Evolutionary conservation across 2,888 invertebrate species (phyloP), one percentile per base, ranked within the genome.

Genomic region (Leucania comma): DNA sequence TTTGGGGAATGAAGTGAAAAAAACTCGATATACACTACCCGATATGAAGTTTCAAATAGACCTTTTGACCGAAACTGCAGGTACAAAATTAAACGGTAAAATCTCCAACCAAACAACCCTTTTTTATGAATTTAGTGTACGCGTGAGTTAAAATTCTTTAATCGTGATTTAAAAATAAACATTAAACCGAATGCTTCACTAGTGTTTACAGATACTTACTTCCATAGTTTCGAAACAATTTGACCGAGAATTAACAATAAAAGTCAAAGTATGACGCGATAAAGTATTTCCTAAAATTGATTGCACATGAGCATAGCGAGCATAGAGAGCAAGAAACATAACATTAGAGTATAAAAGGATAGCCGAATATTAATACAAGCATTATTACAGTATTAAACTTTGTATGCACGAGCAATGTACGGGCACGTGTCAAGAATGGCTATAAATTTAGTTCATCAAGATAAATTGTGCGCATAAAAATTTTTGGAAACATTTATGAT

Each of bases 101-200:
- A 4, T 54, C 5, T 29, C 3, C 22, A 42, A 12, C 22, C 9
- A 53, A 42, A 78, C 9, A 42, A 62, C 24, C 20, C 35, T 78
- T 58, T 74, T 77, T 77, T 56, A 26, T 26, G 8, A 12, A 42
- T 32, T 38, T 12, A n/a, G 9, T 24, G 22, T 46, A 56, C 53
- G 54, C 35, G 10, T 17, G 46, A 48, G 10, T 38, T n/a, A 8
- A 68, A 51, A 73, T 59, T 50, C 10, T 62, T 65, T 22, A 51
- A 42, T 56, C 69, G 62, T 75, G 59, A 75, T 57, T 48, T 17
- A 51, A 65, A 35, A 79, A 68, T 73, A 63, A 67, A 78, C n/a
- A 65, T 79, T 48, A 24, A 64, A 75, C 51, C 3, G n/a, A 50
- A 76, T 66, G 56, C 56, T 20, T 53, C 22, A 51, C 63, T 29